Conservation (phyloP, 2,797 vertebrate species). For the Gymnodraco acuticeps region DNA sequence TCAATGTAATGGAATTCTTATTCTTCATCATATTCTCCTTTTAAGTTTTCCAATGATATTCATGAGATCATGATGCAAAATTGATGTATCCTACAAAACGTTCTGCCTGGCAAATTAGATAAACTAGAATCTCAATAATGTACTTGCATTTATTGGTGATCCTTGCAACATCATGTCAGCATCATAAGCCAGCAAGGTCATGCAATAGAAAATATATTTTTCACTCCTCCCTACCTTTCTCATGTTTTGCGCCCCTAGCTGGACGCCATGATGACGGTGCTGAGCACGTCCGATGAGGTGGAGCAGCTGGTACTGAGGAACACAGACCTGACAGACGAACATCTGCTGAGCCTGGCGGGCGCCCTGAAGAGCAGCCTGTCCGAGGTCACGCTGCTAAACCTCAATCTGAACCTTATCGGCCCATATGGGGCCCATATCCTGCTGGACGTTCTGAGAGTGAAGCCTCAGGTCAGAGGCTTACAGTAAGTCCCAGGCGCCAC, state of each 20-base stretch:
- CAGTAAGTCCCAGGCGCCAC: slow-evolving; percentile 77
- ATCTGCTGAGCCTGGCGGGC: slow-evolving; percentile 76
- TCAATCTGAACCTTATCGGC: slow-evolving; percentile 88
- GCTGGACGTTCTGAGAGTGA: slow-evolving; percentile 81
- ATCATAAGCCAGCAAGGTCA: slow-evolving; percentile 1
- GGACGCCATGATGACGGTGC: slow-evolving; percentile 81
- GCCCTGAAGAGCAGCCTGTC: slow-evolving; percentile 83
- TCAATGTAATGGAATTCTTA: too few species aligned
- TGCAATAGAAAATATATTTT: not conserved
- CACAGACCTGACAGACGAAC: slow-evolving; percentile 86
- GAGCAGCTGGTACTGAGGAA: slow-evolving; percentile 88
- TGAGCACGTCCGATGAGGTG: slow-evolving; percentile 84
- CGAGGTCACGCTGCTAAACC: slow-evolving; percentile 85
- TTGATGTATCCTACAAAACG: too few species aligned
- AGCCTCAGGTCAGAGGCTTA: slow-evolving; percentile 82
- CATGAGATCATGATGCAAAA: too few species aligned
- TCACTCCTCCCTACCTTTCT: not conserved
- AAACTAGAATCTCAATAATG: slow-evolving; percentile 35
- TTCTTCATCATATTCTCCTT: too few species aligned
- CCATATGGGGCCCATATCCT: slow-evolving; percentile 83
- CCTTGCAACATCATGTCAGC: slow-evolving; percentile 13
- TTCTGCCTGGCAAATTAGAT: slow-evolving; percentile 6
- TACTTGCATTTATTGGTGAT: slow-evolving; percentile 21
- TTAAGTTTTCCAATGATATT: too few species aligned
- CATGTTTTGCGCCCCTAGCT: slow-evolving; percentile 71